Base-by-base conservation (phyloP, 2,797 vertebrate species). In the Labroides dimidiatus region DNA sequence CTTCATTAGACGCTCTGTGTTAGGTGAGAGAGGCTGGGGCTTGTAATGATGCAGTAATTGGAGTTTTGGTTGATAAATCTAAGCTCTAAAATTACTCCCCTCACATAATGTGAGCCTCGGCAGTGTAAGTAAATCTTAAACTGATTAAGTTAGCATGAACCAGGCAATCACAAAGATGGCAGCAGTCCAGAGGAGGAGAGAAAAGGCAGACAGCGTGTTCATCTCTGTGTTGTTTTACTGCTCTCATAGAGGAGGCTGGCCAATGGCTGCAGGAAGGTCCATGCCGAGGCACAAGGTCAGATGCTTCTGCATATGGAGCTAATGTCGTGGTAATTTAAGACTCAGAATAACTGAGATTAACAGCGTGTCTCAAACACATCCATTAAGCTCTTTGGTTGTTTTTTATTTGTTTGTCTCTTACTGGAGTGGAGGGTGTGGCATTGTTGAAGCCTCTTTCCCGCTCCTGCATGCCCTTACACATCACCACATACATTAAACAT, bases 141-240 rank as follows among this genome's bases (percentile, higher is more conserved):
- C 96, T 98, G 97, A 97, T 98, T 98, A 98, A 97, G 91, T 97
- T 97, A 96, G 96, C 96, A 96, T 96, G 96, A 97, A 97, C 95
- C 96, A 96, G 95, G 95, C 96, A 95, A 95, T 97, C 96, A 97
- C 96, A 97, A 97, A 98, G 96, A 97, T 97, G 96, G 97, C 96
- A 97, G 91, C 92, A 93, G 86, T 98, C 96, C 97, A 98, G 96
- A 95, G 92, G 78, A 95, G 94, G 93, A 94, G 94, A 94, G 92
- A 33, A 85, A 84, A 67, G n/a, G n/a, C n/a, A 83, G 73, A 72
- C 62, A 79, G 73, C 81, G 69, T 81, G 79, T 86, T 89, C 69
- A 64, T 86, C 85, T 91, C 91, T 87, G 89, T 90, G 85, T 89
- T 91, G 85, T 90, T 91, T 90, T 89, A 84, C 82, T 27, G 84